Percentiles rank a stretch among this genome's conserved stretches.
Conservation (phyloP, 1,140 invertebrate species). For the Cotesia typhae region DNA sequence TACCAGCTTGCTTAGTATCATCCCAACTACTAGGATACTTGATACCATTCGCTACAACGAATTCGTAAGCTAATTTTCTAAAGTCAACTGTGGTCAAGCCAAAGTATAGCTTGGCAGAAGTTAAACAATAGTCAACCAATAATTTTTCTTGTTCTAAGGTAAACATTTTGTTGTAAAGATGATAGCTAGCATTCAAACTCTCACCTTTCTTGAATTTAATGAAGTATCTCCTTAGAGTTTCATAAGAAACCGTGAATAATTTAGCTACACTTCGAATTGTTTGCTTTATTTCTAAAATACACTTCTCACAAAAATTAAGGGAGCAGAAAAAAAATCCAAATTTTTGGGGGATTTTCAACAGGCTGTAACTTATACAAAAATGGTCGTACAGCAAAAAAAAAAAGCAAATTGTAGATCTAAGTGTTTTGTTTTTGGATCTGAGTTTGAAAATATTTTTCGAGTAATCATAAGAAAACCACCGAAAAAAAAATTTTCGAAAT, state of each 20-base stretch:
- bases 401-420: too few relatives aligned
- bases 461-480: too few relatives aligned
- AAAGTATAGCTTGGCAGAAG: conserved; percentile 48
- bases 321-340: too few relatives aligned
- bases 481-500: too few relatives aligned
- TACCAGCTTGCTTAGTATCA: conserved; percentile 50
- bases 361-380: too few relatives aligned
- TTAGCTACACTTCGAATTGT: conserved; percentile 12
- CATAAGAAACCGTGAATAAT: not conserved
- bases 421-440: too few relatives aligned
- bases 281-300: not conserved
- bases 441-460: too few relatives aligned
- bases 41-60: conserved; percentile 49
- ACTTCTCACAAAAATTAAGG: too few relatives aligned
- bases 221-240: not conserved
- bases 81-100: conserved; percentile 47
- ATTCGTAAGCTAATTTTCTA: conserved; percentile 56
- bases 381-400: too few relatives aligned
- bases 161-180: conserved; percentile 19
- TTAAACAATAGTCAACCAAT: conserved; percentile 31
- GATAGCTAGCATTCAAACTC: conserved; percentile 1
- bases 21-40: conserved; percentile 51
- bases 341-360: too few relatives aligned
- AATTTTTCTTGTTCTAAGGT: conserved; percentile 8
- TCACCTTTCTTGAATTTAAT: conserved; percentile 5